These are phyloP conservation scores for Corydoras maculifer DNA, from an alignment of 2,113 vertebrate species.

Conservation along the genomic window DNA sequence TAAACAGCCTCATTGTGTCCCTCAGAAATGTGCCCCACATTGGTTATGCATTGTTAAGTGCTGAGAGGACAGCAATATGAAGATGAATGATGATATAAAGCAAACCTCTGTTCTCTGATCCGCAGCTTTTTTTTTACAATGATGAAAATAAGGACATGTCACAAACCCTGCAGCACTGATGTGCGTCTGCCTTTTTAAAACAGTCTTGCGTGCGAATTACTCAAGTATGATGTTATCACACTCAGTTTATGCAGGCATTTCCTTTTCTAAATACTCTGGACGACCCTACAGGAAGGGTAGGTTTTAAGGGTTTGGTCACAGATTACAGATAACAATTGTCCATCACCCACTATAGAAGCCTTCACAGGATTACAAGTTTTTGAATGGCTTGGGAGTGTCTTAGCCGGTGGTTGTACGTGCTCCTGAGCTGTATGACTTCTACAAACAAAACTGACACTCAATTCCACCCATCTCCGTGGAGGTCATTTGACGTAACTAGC, in stretches of 20 bases:
- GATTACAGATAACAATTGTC: constrained; percentile 15
- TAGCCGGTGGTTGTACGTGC: constrained; percentile 47
- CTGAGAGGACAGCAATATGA: not conserved
- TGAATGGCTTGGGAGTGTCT: constrained; percentile 33
- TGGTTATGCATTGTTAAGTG: constrained; percentile 7
- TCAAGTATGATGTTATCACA: constrained; percentile 39
- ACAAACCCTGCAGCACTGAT: not conserved
- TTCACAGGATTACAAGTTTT: constrained; percentile 4
- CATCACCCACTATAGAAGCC: constrained; percentile 38
- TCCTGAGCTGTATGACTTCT: constrained; percentile 27
- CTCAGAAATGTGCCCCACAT: not conserved
- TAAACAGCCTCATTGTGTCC: not conserved
- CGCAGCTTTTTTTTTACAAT: too few species aligned
- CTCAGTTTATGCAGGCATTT: constrained; percentile 42
- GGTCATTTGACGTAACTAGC: too few species aligned
- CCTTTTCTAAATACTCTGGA: constrained; percentile 48
- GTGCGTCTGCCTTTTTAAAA: not conserved
- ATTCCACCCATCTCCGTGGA: constrained; percentile 9
- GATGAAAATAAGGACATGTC: not conserved
- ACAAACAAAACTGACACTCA: constrained; percentile 9
- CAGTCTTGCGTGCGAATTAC: constrained; percentile 32
- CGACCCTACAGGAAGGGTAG: constrained; percentile 58
- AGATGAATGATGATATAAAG: not conserved
- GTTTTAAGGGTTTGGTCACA: constrained; percentile 25
- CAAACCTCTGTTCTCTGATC: not conserved